phyloP scores from a whole-genome alignment of 2,797 vertebrate species.

The Chelmon rostratus region DNA sequence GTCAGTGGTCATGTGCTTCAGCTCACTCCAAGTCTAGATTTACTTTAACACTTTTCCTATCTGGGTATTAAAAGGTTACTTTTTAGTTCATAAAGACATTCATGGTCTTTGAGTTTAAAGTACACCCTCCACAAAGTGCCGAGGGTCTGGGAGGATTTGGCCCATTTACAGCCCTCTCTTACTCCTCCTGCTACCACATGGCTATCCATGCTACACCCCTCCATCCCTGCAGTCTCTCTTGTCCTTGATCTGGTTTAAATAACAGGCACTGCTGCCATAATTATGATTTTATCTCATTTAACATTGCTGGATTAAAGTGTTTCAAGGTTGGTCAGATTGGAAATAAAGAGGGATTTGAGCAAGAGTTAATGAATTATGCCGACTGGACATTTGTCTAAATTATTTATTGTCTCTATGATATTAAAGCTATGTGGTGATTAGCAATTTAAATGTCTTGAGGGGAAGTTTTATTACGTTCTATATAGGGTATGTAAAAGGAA shows the following conservation, averaged over 20 bases:
- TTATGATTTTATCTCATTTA: slow-evolving; percentile 81
- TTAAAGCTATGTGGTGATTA: slow-evolving; percentile 84
- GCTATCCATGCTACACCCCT: slow-evolving; percentile 48
- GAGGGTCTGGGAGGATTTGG: slow-evolving; percentile 67
- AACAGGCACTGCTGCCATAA: slow-evolving; percentile 72
- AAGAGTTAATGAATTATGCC: slow-evolving; percentile 77
- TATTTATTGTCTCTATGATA: slow-evolving; percentile 83
- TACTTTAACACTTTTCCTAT: slow-evolving; percentile 7
- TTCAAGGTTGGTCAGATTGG: slow-evolving; percentile 81
- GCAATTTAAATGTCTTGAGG: slow-evolving; percentile 84
- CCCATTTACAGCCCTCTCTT: slow-evolving; percentile 62
- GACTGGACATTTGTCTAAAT: slow-evolving; percentile 84
- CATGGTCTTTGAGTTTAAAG: slow-evolving; percentile 51
- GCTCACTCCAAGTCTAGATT: not conserved
- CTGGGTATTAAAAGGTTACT: slow-evolving; percentile 20
- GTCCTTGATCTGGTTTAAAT: slow-evolving; percentile 82
- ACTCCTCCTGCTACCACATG: slow-evolving; percentile 31
- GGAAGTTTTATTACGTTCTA: slow-evolving; percentile 73
- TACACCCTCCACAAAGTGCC: slow-evolving; percentile 48
- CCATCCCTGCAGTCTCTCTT: slow-evolving; percentile 62
- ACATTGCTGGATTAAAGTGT: slow-evolving; percentile 77
- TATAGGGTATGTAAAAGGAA: slow-evolving; percentile 63
- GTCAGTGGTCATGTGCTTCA: not conserved
- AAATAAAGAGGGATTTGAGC: slow-evolving; percentile 81
- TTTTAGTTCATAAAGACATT: slow-evolving; percentile 52